Conservation (phyloP, 2,113 vertebrate species). For the Rhagologus leucostigma region DNA sequence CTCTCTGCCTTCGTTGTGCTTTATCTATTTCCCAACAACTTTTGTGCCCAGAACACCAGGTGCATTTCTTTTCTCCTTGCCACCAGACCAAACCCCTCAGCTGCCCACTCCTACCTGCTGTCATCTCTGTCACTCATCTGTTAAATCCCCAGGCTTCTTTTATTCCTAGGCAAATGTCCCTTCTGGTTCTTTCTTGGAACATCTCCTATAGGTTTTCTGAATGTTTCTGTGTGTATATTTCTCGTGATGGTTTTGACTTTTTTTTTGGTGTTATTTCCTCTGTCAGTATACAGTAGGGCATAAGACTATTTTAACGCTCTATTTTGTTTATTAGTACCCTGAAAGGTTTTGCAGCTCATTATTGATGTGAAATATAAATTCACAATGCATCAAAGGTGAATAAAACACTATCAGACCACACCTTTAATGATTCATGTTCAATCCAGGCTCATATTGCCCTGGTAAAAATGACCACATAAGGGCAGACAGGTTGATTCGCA, state of each 20-base stretch:
- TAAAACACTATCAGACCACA: background rate
- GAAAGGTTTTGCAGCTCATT: background rate
- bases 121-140: constrained; percentile 43
- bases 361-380: background rate
- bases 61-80: constrained; percentile 8
- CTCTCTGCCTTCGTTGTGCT: background rate
- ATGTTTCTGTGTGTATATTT: background rate
- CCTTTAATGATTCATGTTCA: background rate
- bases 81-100: constrained; percentile 34
- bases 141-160: constrained; percentile 53
- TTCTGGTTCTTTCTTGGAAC: constrained; percentile 55
- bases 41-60: constrained; percentile 44
- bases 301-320: background rate
- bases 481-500: background rate
- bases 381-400: background rate
- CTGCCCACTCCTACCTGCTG: constrained; percentile 49
- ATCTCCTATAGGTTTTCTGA: background rate
- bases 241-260: background rate
- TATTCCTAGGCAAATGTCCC: constrained; percentile 40
- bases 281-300: background rate
- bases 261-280: background rate
- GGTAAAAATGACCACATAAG: background rate
- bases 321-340: background rate
- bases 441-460: background rate
- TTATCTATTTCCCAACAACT: constrained; percentile 1